A percentile compares a stretch with the other conserved stretches of the same genome.
Evolutionary conservation across 1,140 invertebrate genomes (phyloP).

Genomic region (Ostrea edulis): DNA sequence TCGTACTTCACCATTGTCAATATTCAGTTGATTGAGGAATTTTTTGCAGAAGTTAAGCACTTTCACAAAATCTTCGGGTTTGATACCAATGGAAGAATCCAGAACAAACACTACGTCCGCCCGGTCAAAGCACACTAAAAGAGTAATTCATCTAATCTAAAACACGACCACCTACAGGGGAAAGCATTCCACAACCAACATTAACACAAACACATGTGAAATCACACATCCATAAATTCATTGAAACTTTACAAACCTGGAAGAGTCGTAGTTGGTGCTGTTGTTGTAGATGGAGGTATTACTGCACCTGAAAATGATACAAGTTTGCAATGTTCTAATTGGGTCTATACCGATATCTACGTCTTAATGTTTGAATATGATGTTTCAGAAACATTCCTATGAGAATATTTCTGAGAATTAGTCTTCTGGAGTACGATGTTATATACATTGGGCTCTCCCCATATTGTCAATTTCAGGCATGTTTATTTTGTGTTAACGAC

Average conservation of each 20-base stretch:
- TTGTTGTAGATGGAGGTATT: neutral
- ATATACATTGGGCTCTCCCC: no score
- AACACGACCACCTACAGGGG: neutral
- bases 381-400: no score
- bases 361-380: neutral
- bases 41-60: constrained; percentile 64
- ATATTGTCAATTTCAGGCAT: no score
- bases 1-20: constrained; percentile 61
- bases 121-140: constrained; percentile 61
- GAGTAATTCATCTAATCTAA: constrained; percentile 1
- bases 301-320: neutral
- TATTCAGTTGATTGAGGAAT: constrained; percentile 57
- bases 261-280: neutral
- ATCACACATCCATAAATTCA: neutral
- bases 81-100: constrained; percentile 65
- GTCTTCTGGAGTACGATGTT: no score
- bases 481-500: no score
- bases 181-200: neutral
- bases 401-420: no score
- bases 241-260: constrained; percentile 4
- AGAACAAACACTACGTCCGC: constrained; percentile 71
- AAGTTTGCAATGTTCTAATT: neutral
- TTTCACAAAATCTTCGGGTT: constrained; percentile 59
- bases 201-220: neutral
- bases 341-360: neutral